Conservation (phyloP, 2,888 invertebrate genomes). For the Drosophila yooni region DNA sequence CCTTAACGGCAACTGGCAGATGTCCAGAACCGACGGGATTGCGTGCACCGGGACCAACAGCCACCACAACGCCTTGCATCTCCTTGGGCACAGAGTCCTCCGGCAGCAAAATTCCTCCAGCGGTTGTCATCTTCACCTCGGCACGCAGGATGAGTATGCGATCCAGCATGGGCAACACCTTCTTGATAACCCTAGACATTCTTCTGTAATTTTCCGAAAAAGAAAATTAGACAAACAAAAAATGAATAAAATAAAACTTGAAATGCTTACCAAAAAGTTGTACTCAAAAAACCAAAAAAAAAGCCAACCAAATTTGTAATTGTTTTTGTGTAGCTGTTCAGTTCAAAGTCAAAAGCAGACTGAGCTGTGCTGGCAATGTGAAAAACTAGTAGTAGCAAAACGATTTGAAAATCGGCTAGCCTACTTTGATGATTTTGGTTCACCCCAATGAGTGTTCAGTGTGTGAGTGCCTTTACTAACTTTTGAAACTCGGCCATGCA, state of each 20-base stretch:
- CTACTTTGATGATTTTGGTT: constrained; percentile 40
- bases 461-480: not conserved
- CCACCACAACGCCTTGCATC: constrained; percentile 95
- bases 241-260: not conserved
- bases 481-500: constrained; percentile 9
- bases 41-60: constrained; percentile 95
- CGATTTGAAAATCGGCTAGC: constrained; percentile 5
- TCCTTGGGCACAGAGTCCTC: constrained; percentile 97
- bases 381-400: not conserved
- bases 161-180: constrained; percentile 95
- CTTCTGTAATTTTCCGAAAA: not conserved
- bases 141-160: constrained; percentile 96
- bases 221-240: not conserved
- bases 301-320: not conserved
- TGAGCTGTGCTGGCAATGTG: constrained; percentile 6
- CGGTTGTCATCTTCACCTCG: constrained; percentile 94
- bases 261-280: constrained; percentile 1
- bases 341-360: constrained; percentile 28
- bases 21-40: constrained; percentile 95
- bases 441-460: constrained; percentile 37
- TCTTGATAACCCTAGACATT: constrained; percentile 85
- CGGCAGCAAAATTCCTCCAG: constrained; percentile 97
- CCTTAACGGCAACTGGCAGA: constrained; percentile 91
- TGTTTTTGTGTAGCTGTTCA: constrained; percentile 17
- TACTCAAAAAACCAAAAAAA: constrained; percentile 4